A percentile compares a stretch with the other conserved stretches of the same genome.
phyloP scores from a whole-genome alignment of 2,888 invertebrate genomes.

The Leptinotarsa haldemani region DNA sequence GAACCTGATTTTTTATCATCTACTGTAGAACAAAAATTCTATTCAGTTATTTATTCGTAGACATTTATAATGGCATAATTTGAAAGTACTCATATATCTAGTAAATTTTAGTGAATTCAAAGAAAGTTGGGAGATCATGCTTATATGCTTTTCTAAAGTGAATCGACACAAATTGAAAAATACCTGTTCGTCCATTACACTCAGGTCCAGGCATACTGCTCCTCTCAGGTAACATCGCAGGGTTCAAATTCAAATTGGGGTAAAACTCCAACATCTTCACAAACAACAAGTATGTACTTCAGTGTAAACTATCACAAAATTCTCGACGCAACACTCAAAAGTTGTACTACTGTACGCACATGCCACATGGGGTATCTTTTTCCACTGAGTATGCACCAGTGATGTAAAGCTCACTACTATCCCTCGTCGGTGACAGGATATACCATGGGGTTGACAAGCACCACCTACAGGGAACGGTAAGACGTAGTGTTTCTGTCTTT shows the following conservation, averaged over 20 bases:
- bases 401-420: conserved; percentile 54
- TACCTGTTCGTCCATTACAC: conserved; percentile 76
- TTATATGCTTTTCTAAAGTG: conserved; percentile 1
- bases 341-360: conserved; percentile 33
- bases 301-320: conserved; percentile 34
- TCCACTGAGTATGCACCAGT: conserved; percentile 30
- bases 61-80: too few relatives aligned
- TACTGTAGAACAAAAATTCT: too few relatives aligned
- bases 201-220: conserved; percentile 69
- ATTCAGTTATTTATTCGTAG: too few relatives aligned
- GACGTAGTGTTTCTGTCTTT: conserved; percentile 40
- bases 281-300: neutral
- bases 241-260: conserved; percentile 70
- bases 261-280: conserved; percentile 78
- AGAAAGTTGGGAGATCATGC: neutral
- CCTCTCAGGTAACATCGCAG: conserved; percentile 70
- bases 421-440: conserved; percentile 54
- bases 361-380: conserved; percentile 38
- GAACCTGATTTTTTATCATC: too few relatives aligned
- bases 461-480: conserved; percentile 56
- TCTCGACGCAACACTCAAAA: conserved; percentile 26
- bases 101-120: neutral
- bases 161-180: neutral
- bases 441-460: conserved; percentile 52
- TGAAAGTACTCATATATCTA: too few relatives aligned